These are phyloP conservation scores for Cyclophora punctaria DNA, from an alignment of 2,888 invertebrate genomes.

Conservation along the genomic window DNA sequence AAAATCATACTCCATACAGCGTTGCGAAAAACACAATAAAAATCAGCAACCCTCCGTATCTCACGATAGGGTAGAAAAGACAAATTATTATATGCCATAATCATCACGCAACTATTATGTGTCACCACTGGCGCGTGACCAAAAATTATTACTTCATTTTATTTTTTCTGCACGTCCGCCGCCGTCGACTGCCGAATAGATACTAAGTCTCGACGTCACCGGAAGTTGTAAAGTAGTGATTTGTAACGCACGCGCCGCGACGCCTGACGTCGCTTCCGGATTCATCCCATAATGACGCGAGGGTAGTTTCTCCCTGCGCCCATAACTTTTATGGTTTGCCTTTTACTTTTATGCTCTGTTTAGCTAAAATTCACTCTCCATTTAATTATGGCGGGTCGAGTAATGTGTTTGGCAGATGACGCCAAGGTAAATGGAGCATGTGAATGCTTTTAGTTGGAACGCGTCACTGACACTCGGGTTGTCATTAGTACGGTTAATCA, in stretches of 20 bases:
- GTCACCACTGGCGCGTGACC: slow-evolving; percentile 53
- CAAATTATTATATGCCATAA: slow-evolving; percentile 72
- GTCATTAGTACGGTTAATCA: background rate
- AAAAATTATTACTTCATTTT: slow-evolving; percentile 55
- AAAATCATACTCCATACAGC: background rate
- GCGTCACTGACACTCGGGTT: background rate
- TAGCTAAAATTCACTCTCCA: slow-evolving; percentile 61
- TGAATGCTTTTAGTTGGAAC: slow-evolving; percentile 24
- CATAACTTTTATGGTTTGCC: slow-evolving; percentile 32
- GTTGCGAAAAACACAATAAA: slow-evolving; percentile 29
- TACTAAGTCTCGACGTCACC: slow-evolving; percentile 39
- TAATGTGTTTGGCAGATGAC: slow-evolving; percentile 59
- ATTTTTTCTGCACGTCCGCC: slow-evolving; percentile 50
- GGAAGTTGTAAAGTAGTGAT: slow-evolving; percentile 77
- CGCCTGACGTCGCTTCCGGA: slow-evolving; percentile 67
- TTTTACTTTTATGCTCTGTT: slow-evolving; percentile 68
- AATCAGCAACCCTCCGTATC: slow-evolving; percentile 29
- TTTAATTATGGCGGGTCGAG: slow-evolving; percentile 54
- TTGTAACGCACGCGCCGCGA: slow-evolving; percentile 74
- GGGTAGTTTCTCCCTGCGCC: slow-evolving; percentile 25
- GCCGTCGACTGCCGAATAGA: slow-evolving; percentile 37
- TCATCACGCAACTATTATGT: slow-evolving; percentile 67
- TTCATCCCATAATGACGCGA: slow-evolving; percentile 60
- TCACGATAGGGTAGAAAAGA: slow-evolving; percentile 46
- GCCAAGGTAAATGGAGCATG: slow-evolving; percentile 39